Evolutionary conservation across 2,113 vertebrate genomes (phyloP).

Genomic region (Callithrix jacchus): DNA sequence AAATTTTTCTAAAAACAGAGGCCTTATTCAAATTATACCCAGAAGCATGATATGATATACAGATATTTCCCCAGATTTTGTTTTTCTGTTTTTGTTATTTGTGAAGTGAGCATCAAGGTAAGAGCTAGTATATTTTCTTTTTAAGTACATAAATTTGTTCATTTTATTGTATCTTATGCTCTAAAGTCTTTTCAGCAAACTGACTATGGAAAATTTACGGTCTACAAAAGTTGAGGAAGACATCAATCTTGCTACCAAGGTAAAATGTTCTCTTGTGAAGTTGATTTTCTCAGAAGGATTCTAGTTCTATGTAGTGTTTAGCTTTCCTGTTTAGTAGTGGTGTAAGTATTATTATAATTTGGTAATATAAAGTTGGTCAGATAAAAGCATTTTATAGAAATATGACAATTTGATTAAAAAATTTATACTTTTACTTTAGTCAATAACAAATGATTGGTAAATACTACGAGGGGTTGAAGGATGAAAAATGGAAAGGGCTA

Average conservation of each 20-base stretch:
- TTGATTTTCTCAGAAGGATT: neutral
- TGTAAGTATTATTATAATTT: neutral
- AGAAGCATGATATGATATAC: neutral
- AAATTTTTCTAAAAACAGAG: neutral
- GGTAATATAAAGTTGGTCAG: neutral
- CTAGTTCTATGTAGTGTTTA: neutral
- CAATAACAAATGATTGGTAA: neutral
- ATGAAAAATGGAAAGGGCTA: neutral
- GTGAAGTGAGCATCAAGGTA: neutral
- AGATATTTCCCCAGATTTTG: neutral
- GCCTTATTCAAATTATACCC: neutral
- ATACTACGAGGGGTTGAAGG: accelerated
- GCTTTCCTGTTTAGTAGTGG: neutral
- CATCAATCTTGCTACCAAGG: conserved; percentile 87
- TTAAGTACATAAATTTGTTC: neutral
- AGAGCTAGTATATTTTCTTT: neutral
- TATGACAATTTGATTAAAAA: neutral
- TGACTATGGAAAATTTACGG: neutral
- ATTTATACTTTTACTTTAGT: neutral
- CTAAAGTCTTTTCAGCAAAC: conserved; percentile 79
- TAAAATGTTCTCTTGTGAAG: conserved; percentile 71
- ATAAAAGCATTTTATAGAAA: neutral
- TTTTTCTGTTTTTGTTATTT: neutral
- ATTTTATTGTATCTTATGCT: conserved; percentile 62
- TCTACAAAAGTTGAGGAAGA: conserved; percentile 80